Evolutionary conservation across 2,888 invertebrate species (phyloP), one percentile per base, ranked within the genome.

Genomic region (Oxytorus armatus): DNA sequence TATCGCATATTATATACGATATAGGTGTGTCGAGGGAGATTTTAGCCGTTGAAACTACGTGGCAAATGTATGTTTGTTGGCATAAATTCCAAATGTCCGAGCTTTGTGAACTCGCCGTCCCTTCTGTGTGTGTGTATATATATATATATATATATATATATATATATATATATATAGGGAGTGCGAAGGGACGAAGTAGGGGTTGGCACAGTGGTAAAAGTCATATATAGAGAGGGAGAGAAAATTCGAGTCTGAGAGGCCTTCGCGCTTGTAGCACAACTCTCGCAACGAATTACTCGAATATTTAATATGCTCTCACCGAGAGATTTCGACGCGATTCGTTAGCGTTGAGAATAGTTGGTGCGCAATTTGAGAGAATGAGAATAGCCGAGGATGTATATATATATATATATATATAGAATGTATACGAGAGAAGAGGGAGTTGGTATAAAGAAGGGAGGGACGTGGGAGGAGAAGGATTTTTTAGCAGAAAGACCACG

Each of bases 211-310:
- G 83, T 77, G 44, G 36, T 70, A 84, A 65, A 83, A 83, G 84
- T 36, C 74, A 80, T 82, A 47, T n/a, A n/a, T n/a, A n/a, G 14
- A 66, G 63, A 68, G 68, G 49, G 55, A 72, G 69, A 51, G 75
- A 77, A 83, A 77, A 78, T 80, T 79, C 65, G 76, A 18, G 76
- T 79, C 78, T 72, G 68, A 79, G 70, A 33, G 63, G 44, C 57
- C 1, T 53, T n/a, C 53, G 85, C 14, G 86, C 88, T 89, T 87
- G 86, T 85, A 86, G 72, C 61, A 55, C 69, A 69, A 66, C 69
- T 70, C 80, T 86, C 85, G 85, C 88, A 88, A 89, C 89, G 89
- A 90, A 91, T 90, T 90, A 88, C 90, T 89, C 88, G 88, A 86
- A 87, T 89, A 88, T 90, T 90, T 89, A 90, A 91, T 81, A 70